These are phyloP conservation scores for Chiropotes sagulatus DNA, from an alignment of 2,797 vertebrate genomes.

Conservation along the genomic window DNA sequence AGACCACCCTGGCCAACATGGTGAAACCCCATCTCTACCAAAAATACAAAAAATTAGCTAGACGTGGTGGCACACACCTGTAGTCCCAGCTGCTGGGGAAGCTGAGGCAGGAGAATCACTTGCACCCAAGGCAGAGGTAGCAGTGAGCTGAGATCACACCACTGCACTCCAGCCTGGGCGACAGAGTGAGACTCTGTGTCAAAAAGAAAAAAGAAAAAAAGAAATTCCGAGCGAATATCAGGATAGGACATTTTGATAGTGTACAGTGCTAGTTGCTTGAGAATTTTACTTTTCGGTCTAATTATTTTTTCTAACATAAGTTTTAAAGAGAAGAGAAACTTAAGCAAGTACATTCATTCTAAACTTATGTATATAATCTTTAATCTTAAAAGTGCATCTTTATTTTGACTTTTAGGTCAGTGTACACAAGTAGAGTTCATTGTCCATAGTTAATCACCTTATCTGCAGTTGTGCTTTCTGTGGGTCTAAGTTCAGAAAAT, in stretches of 20 bases:
- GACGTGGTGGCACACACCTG: too few relatives aligned
- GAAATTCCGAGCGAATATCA: too few relatives aligned
- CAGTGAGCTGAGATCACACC: too few relatives aligned
- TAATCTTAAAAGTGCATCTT: conserved; percentile 13
- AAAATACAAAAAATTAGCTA: too few relatives aligned
- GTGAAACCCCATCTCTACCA: too few relatives aligned
- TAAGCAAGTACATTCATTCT: conserved; percentile 29
- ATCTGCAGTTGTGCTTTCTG: not conserved
- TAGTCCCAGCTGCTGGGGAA: too few relatives aligned
- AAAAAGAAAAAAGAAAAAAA: too few relatives aligned
- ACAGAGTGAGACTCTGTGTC: not conserved
- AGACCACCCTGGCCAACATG: too few relatives aligned
- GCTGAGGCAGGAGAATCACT: too few relatives aligned
- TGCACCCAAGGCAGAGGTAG: too few relatives aligned
- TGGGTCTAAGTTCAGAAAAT: not conserved
- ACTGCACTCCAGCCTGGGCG: too few relatives aligned
- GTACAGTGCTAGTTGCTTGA: not conserved
- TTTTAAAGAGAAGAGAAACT: conserved; percentile 39
- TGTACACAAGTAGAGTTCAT: conserved; percentile 16
- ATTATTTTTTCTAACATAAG: not conserved
- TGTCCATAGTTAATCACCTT: not conserved
- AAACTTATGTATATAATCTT: conserved; percentile 2
- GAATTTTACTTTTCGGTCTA: conserved; percentile 43
- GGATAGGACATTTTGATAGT: conserved; percentile 19
- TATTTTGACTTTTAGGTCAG: conserved; percentile 36